A percentile compares a stretch with the other conserved stretches of the same genome.
phyloP scores from a whole-genome alignment of 2,888 invertebrate species.

The Phyto melanocephala region DNA sequence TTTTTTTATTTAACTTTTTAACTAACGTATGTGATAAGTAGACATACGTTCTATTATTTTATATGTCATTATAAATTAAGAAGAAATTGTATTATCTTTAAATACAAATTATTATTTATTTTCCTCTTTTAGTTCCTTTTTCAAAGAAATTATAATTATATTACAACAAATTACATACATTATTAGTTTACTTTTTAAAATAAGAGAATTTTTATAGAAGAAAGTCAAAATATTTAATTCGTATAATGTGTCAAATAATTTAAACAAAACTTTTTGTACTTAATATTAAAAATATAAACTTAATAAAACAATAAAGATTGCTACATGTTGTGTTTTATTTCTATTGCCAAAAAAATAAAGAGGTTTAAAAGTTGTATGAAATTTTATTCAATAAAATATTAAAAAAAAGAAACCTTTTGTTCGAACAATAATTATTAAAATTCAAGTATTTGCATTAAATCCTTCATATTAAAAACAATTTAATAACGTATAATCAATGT shows the following conservation, averaged over 20 bases:
- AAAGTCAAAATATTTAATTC: not conserved
- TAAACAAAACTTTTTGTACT: constrained; percentile 49
- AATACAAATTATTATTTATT: not conserved
- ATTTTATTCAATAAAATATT: too few relatives aligned
- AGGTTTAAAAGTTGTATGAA: too few relatives aligned
- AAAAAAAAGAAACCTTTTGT: too few relatives aligned
- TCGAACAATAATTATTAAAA: too few relatives aligned
- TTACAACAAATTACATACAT: not conserved
- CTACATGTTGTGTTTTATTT: not conserved
- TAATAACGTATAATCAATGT: not conserved
- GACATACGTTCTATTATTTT: too few relatives aligned
- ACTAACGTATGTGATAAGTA: too few relatives aligned
- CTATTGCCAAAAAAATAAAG: too few relatives aligned
- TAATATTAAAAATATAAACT: constrained; percentile 27
- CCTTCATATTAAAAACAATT: not conserved
- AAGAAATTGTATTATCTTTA: not conserved
- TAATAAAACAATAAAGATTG: not conserved
- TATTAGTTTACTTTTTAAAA: not conserved
- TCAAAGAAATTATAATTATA: not conserved
- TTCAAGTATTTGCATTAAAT: too few relatives aligned
- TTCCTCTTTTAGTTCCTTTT: not conserved
- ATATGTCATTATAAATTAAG: not conserved
- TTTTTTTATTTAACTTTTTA: too few relatives aligned
- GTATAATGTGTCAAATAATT: constrained; percentile 47
- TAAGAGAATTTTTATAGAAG: not conserved